phyloP scores from a whole-genome alignment of 2,113 vertebrate species.

The Spheniscus mendiculus region DNA sequence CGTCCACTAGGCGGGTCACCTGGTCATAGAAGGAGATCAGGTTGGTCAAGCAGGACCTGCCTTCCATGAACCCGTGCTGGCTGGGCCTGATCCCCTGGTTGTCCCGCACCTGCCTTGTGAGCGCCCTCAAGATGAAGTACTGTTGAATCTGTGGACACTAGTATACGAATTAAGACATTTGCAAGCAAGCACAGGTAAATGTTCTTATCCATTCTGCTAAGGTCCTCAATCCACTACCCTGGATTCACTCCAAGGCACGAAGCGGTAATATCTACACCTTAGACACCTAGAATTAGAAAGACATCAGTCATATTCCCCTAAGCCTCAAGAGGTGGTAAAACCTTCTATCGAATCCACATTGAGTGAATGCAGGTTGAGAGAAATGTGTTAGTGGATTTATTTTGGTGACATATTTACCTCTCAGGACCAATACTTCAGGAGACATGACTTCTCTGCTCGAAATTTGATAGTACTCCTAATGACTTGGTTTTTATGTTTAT shows the following conservation, averaged over 20 bases:
- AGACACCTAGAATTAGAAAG: neutral
- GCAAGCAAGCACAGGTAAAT: neutral
- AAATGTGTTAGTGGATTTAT: neutral
- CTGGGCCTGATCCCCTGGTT: too few relatives aligned
- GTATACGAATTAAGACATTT: neutral
- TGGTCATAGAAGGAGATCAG: too few relatives aligned
- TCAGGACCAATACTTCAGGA: neutral
- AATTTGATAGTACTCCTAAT: neutral
- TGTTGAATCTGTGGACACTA: neutral
- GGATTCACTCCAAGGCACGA: neutral
- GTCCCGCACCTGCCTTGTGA: too few relatives aligned
- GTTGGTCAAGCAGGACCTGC: too few relatives aligned
- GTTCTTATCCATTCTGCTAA: neutral
- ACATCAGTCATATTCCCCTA: neutral
- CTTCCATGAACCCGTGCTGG: too few relatives aligned
- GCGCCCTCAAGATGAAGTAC: too few relatives aligned
- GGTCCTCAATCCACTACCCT: neutral
- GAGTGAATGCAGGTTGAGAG: neutral
- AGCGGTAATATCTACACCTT: neutral
- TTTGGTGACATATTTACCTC: neutral
- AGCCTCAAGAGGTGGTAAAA: neutral
- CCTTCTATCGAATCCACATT: neutral
- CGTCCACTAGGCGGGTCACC: too few relatives aligned
- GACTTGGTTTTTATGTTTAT: neutral
- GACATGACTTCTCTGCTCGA: neutral